Percentiles rank a stretch among this genome's conserved stretches.
phyloP scores from a whole-genome alignment of 2,797 vertebrate species.

The Phalanger gymnotis region DNA sequence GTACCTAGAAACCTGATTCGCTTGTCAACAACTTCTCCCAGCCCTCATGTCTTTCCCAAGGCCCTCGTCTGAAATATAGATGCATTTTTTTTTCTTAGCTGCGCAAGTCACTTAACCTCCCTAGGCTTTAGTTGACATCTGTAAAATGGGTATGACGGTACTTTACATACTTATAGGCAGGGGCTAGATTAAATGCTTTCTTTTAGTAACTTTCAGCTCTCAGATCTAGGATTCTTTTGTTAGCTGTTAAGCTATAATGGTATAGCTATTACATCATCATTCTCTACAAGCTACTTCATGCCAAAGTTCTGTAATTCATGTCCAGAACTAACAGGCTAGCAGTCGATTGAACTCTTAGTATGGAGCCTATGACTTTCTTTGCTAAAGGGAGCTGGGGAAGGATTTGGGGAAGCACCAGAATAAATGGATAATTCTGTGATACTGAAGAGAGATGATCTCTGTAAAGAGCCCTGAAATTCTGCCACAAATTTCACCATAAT shows the following conservation, averaged over 20 bases:
- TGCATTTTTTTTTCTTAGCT: background rate
- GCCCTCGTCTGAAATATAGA: background rate
- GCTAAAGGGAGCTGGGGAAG: slow-evolving; percentile 61
- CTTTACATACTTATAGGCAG: background rate
- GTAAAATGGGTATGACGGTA: background rate
- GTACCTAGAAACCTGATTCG: background rate
- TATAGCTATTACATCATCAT: slow-evolving; percentile 24
- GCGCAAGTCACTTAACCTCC: background rate
- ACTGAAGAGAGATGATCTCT: background rate
- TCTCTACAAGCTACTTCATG: slow-evolving; percentile 52
- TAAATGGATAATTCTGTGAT: slow-evolving; percentile 52
- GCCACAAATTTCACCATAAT: background rate
- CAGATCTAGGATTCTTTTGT: background rate
- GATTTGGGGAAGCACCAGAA: slow-evolving; percentile 22
- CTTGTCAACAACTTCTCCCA: accelerated
- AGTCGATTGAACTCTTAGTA: slow-evolving; percentile 67
- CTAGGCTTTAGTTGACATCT: background rate
- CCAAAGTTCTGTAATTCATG: slow-evolving; percentile 64
- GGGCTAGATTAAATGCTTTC: background rate
- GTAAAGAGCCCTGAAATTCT: background rate
- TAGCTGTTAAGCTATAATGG: slow-evolving; percentile 41
- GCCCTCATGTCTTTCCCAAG: background rate
- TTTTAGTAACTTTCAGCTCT: background rate
- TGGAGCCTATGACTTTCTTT: slow-evolving; percentile 53
- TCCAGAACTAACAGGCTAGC: slow-evolving; percentile 64